Percentiles rank a stretch among this genome's conserved stretches.
Conservation (phyloP, 30 jellyfish, hydroid and myxozoan species). For the Pelagia noctiluca region DNA sequence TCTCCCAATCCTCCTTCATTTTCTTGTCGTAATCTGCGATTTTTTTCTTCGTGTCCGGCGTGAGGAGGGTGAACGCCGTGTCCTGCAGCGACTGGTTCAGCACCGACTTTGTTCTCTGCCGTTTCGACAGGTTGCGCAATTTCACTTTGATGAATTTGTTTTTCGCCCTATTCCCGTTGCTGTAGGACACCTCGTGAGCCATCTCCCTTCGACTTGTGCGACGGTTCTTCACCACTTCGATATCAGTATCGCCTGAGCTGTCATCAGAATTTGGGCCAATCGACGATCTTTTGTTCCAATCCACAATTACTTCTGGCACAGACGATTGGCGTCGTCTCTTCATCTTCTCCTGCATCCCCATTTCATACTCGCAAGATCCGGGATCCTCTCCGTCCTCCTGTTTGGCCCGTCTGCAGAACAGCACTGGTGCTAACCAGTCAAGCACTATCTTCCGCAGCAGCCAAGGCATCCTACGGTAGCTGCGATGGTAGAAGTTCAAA, state of each 20-base stretch:
- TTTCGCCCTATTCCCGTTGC: background rate
- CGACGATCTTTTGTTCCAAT: background rate
- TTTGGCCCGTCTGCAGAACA: constrained; percentile 68
- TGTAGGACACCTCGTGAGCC: background rate
- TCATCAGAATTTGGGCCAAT: background rate
- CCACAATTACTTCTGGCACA: constrained; percentile 28
- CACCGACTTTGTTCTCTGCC: constrained; percentile 11
- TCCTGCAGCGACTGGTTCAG: constrained; percentile 25
- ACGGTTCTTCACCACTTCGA: constrained; percentile 11
- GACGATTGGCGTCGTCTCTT: background rate
- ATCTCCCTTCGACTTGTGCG: background rate
- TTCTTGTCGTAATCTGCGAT: constrained; percentile 45
- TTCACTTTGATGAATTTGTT: background rate
- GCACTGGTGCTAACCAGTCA: constrained; percentile 77
- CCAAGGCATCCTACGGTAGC: constrained; percentile 76
- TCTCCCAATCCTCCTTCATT: constrained; percentile 24
- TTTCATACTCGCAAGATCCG: background rate
- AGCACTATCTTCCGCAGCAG: constrained; percentile 57
- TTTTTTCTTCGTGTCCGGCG: constrained; percentile 14
- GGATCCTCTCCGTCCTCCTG: background rate
- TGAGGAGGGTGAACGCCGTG: constrained; percentile 30
- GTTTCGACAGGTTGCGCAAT: background rate
- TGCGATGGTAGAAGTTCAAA: constrained; percentile 74
- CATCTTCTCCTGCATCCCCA: background rate
- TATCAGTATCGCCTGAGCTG: background rate